Evolutionary conservation across 1,140 invertebrate genomes (phyloP).

Genomic region (Drosophila nannoptera): DNA sequence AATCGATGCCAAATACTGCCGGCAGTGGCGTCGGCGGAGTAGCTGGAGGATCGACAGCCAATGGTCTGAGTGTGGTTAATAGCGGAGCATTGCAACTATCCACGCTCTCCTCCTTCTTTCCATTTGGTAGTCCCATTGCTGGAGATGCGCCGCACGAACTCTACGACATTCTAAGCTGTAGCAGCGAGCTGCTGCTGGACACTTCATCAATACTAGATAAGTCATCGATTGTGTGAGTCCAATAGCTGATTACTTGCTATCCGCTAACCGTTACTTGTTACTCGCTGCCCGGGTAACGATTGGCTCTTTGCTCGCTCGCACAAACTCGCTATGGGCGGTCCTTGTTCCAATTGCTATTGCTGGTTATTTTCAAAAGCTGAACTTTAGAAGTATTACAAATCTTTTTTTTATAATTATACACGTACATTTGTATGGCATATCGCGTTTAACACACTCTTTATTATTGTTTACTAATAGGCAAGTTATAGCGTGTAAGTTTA

Average conservation of each 20-base stretch:
- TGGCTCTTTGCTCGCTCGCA: not conserved
- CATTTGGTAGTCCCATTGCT: conserved; percentile 78
- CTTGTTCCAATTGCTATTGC: conserved; percentile 25
- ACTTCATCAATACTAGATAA: conserved; percentile 75
- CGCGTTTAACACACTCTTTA: conserved; percentile 71
- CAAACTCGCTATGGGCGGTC: not conserved
- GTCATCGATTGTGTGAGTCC: conserved; percentile 69
- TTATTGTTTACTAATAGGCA: conserved; percentile 75
- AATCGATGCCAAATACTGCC: conserved; percentile 21
- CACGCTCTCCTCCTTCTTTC: conserved; percentile 80
- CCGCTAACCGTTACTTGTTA: not conserved
- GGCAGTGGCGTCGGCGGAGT: not conserved
- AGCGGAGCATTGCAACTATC: conserved; percentile 46
- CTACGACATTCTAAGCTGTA: conserved; percentile 71
- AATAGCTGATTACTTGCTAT: conserved; percentile 11
- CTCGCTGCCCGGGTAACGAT: not conserved
- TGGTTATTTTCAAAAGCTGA: conserved; percentile 60
- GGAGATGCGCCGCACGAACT: conserved; percentile 74
- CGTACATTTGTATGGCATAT: conserved; percentile 49
- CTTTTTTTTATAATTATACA: conserved; percentile 32
- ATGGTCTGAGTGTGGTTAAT: conserved; percentile 45
- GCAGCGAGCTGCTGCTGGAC: conserved; percentile 67
- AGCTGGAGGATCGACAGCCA: conserved; percentile 23
- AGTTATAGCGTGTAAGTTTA: conserved; percentile 57
- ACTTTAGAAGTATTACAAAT: conserved; percentile 69